A percentile compares a stretch with the other conserved stretches of the same genome.
Evolutionary conservation across 2,888 invertebrate species (phyloP).

Genomic region (Ecdyonurus torrentis): DNA sequence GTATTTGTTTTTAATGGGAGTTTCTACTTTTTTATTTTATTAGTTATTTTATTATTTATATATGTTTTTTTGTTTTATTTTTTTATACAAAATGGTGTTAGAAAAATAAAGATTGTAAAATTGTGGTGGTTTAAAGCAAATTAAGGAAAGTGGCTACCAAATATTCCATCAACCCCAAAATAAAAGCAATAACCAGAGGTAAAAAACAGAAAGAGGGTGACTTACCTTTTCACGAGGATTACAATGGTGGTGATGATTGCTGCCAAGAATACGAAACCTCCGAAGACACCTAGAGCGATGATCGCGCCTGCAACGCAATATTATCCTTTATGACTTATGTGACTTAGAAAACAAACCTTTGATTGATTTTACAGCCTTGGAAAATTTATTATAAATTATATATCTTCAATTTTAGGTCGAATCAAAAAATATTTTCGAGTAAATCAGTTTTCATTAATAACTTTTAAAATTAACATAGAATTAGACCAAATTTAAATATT

Average conservation of each 20-base stretch:
- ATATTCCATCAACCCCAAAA: neutral
- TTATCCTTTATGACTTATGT: too few relatives aligned
- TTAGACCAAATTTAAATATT: too few relatives aligned
- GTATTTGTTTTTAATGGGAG: neutral
- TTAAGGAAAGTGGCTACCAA: neutral
- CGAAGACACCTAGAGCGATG: slow-evolving; percentile 76
- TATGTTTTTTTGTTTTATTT: neutral
- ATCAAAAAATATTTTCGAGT: too few relatives aligned
- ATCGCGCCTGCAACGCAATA: slow-evolving; percentile 54
- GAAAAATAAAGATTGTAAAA: neutral
- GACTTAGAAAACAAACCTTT: too few relatives aligned
- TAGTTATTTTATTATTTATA: neutral
- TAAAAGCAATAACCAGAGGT: too few relatives aligned
- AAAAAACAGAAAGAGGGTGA: neutral
- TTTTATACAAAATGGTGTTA: neutral
- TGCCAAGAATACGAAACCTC: slow-evolving; percentile 77
- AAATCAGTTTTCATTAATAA: too few relatives aligned
- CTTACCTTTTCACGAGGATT: slow-evolving; percentile 72
- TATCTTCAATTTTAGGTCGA: too few relatives aligned
- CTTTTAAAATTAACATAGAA: too few relatives aligned
- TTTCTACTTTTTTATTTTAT: neutral
- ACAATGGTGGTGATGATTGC: slow-evolving; percentile 80
- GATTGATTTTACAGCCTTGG: too few relatives aligned
- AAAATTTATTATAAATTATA: too few relatives aligned
- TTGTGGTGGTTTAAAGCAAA: neutral